phyloP scores from a whole-genome alignment of 2,797 vertebrate species.

The Leptatherina wallacei region DNA sequence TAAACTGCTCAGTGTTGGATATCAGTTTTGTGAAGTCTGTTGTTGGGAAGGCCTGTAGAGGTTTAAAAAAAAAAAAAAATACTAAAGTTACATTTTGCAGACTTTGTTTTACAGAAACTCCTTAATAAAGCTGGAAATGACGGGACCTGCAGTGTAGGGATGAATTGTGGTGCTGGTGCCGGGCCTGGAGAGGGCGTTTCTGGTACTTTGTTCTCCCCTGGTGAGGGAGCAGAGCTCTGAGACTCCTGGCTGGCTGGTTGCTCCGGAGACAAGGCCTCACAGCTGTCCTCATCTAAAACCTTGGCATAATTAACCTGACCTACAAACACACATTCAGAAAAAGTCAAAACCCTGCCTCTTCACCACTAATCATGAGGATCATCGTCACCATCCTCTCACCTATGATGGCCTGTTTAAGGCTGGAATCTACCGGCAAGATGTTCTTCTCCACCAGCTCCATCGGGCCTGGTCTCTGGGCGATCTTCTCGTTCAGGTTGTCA shows the following conservation, averaged over 20 bases:
- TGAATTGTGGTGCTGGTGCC: conserved; percentile 62
- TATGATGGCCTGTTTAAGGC: conserved; percentile 94
- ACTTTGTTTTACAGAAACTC: neutral
- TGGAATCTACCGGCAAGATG: conserved; percentile 96
- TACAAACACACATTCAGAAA: conserved; percentile 55
- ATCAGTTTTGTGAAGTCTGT: conserved; percentile 89
- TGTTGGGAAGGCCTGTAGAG: conserved; percentile 81
- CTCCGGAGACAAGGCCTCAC: conserved; percentile 94
- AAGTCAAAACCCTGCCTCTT: neutral
- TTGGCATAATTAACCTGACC: conserved; percentile 91
- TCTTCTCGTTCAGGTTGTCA: conserved; percentile 97
- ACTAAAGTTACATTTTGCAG: neutral
- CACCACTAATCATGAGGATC: neutral
- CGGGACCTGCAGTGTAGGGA: conserved; percentile 86
- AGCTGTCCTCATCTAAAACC: conserved; percentile 94
- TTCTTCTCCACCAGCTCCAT: conserved; percentile 99
- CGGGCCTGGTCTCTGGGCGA: conserved; percentile 95
- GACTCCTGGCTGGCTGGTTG: conserved; percentile 97
- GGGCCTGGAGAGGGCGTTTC: conserved; percentile 81
- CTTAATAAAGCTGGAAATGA: neutral
- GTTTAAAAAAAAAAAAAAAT: neutral
- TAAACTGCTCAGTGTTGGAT: conserved; percentile 77
- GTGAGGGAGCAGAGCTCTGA: conserved; percentile 90
- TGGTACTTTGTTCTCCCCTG: conserved; percentile 84
- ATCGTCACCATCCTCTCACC: conserved; percentile 78